A percentile compares a stretch with the other conserved stretches of the same genome.
Evolutionary conservation across 1,140 invertebrate species (phyloP).

Genomic region (Drosophila kikkawai): DNA sequence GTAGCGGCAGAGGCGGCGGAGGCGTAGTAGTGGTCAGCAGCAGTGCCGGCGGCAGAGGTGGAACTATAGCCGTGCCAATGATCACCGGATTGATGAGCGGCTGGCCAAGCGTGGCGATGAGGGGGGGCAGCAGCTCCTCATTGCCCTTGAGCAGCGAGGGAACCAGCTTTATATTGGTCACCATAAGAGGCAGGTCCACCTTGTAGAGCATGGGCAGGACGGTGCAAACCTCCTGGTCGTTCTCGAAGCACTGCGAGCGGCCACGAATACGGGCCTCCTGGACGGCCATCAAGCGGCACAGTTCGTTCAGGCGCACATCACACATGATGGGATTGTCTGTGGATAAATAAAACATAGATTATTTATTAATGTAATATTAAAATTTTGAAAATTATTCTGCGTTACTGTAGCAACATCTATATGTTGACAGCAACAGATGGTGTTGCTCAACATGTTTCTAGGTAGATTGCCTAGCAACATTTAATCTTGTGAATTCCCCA

Average conservation of each 20-base stretch:
- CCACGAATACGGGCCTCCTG: slow-evolving; percentile 89
- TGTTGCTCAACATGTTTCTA: background rate
- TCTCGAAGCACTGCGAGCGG: slow-evolving; percentile 86
- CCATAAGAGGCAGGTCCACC: slow-evolving; percentile 62
- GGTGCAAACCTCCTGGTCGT: slow-evolving; percentile 85
- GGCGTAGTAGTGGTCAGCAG: slow-evolving; percentile 34
- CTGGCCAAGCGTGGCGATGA: slow-evolving; percentile 85
- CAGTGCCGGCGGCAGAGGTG: slow-evolving; percentile 21
- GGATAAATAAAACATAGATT: slow-evolving; percentile 50
- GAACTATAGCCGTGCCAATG: slow-evolving; percentile 72
- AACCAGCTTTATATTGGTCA: slow-evolving; percentile 65
- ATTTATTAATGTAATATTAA: background rate
- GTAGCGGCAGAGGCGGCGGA: slow-evolving; percentile 8
- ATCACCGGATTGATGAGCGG: slow-evolving; percentile 85
- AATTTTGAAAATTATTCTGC: background rate
- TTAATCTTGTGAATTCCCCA: background rate
- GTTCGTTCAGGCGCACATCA: slow-evolving; percentile 88
- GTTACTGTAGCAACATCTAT: background rate
- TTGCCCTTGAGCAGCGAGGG: slow-evolving; percentile 69
- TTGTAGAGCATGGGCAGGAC: slow-evolving; percentile 85
- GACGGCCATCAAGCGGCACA: slow-evolving; percentile 88
- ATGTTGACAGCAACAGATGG: background rate
- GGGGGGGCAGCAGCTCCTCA: slow-evolving; percentile 84
- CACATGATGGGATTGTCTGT: slow-evolving; percentile 92
- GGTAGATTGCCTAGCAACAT: background rate